Percentiles rank a stretch among this genome's conserved stretches.
phyloP scores from a whole-genome alignment of 2,888 invertebrate genomes.

The Mythimna vitellina region DNA sequence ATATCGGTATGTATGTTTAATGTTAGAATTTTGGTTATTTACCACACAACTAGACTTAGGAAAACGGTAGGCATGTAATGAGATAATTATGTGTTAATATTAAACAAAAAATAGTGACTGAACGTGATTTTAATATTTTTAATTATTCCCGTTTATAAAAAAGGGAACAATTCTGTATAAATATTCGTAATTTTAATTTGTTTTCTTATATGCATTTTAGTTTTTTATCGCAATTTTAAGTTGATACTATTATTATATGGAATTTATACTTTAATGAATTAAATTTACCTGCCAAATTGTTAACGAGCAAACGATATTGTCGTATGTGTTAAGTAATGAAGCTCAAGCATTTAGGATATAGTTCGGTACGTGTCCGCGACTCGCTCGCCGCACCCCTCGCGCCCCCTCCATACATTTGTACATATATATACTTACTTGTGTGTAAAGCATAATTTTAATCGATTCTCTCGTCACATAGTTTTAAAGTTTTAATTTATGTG shows the following conservation, averaged over 20 bases:
- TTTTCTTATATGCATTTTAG: slow-evolving; percentile 88
- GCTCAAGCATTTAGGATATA: slow-evolving; percentile 89
- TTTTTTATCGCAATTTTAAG: slow-evolving; percentile 88
- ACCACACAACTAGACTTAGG: slow-evolving; percentile 90
- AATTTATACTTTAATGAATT: slow-evolving; percentile 87
- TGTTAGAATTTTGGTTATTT: slow-evolving; percentile 90
- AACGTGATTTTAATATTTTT: slow-evolving; percentile 87
- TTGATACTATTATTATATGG: slow-evolving; percentile 81
- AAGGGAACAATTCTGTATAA: slow-evolving; percentile 88
- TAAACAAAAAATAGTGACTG: slow-evolving; percentile 89
- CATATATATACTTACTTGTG: slow-evolving; percentile 88
- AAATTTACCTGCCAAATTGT: slow-evolving; percentile 90
- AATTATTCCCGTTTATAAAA: slow-evolving; percentile 82
- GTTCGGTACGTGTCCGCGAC: slow-evolving; percentile 67
- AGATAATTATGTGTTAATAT: slow-evolving; percentile 90
- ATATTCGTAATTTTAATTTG: slow-evolving; percentile 90
- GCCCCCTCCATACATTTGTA: slow-evolving; percentile 75
- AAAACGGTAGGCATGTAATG: slow-evolving; percentile 88
- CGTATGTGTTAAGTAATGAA: slow-evolving; percentile 85
- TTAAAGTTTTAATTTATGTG: slow-evolving; percentile 90
- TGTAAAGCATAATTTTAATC: slow-evolving; percentile 90
- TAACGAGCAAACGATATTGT: slow-evolving; percentile 84
- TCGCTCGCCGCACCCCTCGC: slow-evolving; percentile 79
- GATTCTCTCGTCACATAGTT: slow-evolving; percentile 90
- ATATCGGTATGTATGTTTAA: slow-evolving; percentile 90